phyloP scores from a whole-genome alignment of 2,888 invertebrate species.

The Tachina lurida region DNA sequence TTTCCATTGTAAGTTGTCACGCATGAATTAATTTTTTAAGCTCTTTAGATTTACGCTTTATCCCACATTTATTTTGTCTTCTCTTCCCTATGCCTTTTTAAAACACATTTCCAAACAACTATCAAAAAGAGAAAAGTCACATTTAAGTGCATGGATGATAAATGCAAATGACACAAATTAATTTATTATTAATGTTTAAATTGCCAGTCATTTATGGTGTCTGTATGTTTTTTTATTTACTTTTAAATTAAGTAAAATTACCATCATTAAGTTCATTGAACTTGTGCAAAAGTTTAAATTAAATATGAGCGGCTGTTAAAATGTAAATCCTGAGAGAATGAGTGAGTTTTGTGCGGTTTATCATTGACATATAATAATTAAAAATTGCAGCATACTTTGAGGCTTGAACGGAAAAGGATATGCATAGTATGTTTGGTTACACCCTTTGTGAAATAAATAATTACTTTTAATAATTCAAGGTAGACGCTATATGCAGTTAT shows the following conservation, averaged over 20 bases:
- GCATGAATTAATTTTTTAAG: neutral
- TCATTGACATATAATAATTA: conserved; percentile 19
- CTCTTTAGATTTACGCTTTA: neutral
- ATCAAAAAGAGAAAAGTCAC: conserved; percentile 19
- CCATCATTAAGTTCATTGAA: conserved; percentile 46
- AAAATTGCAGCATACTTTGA: conserved; percentile 43
- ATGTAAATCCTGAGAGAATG: conserved; percentile 25
- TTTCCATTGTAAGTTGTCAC: neutral
- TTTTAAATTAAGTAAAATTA: conserved; percentile 28
- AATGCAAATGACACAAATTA: conserved; percentile 64
- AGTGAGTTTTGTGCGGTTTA: neutral
- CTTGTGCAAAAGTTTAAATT: conserved; percentile 37
- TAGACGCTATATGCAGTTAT: neutral
- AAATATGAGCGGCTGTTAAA: conserved; percentile 9
- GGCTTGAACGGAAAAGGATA: neutral
- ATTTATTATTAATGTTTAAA: conserved; percentile 70
- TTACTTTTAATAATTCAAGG: conserved; percentile 27
- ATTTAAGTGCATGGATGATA: conserved; percentile 27
- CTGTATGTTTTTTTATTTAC: conserved; percentile 5
- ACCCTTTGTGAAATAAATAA: neutral
- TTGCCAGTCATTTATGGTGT: conserved; percentile 56
- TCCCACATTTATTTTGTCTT: neutral
- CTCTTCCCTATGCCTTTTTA: neutral
- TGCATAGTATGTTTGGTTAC: neutral
- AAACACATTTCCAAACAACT: neutral